Base-by-base conservation (phyloP, 2,888 invertebrate genomes). In the Chrysodeixis includens region DNA sequence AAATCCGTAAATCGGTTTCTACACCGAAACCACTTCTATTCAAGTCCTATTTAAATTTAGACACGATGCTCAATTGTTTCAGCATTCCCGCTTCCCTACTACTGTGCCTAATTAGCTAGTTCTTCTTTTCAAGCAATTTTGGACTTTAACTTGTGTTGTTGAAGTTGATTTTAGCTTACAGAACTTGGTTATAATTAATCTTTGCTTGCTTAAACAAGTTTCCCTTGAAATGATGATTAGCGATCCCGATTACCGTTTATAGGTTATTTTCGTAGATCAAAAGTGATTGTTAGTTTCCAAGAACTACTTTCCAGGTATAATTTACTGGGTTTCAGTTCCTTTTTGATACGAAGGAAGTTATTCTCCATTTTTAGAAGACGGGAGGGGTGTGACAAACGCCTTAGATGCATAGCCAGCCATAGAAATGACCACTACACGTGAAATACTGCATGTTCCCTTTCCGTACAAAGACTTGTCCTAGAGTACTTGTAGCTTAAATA, bases 141-240 rank as follows among this genome's bases (percentile, higher is more conserved):
- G 12, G 16, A 0, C 51, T 44, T 56, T 69, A 63, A 5, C 0
- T 0, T 0, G 1, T 1, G 12, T 0, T 1, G 1, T 18, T 69
- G 64, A 51, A 64, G 62, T 32, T 40, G n/a, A 63, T 5, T 55
- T 5, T 66, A n/a, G 44, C 32, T 1, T 65, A 7, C 0, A 32
- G 7, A 18, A 26, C 1, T 9, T 20, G 53, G 30, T 16, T 55
- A 67, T 71, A 71, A 74, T 69, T 69, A 71, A 73, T 74, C 26
- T 57, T n/a, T 6, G 20, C 49, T 61, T 44, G 46, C 55, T 60
- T 18, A 26, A 70, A 78, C 53, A 63, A 58, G 63, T 69, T 52
- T 56, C 53, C 59, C 71, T 74, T 79, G 68, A 70, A 74, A 68
- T 78, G 66, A 71, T 77, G 49, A 76, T 74, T 69, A 67, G 69